Base-by-base conservation (phyloP, 2,113 vertebrate species). In the Mola mola region DNA sequence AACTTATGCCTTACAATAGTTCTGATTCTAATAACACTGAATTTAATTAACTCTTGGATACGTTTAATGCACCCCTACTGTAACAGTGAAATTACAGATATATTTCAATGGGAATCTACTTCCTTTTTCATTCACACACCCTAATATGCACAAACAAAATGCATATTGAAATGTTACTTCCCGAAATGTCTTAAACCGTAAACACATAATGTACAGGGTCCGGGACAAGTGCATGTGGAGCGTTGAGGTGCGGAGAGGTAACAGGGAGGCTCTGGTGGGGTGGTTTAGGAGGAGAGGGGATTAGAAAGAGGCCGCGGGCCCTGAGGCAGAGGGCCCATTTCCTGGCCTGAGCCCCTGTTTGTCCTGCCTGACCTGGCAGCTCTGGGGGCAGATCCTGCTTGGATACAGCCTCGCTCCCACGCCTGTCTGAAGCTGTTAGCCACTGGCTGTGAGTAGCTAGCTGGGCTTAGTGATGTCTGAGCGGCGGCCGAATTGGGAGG, bases 321-420 rank as follows among this genome's bases (percentile, higher is more conserved):
- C 95, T 85, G 66, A 92, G 91, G 90, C 87, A 82, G 77, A 87
- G 89, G 91, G 92, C 47, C 77, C 76, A 86, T 94, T 94, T 94
- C 93, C 93, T 94, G 93, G 94, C 92, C 93, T 92, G 88, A 90
- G 92, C 93, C 94, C 94, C 92, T 93, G 92, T 95, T 93, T 96
- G 95, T 95, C 90, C 95, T 94, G 95, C 94, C 93, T 96, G 97
- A 98, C 96, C 95, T 95, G 95, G 92, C 96, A 94, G 88, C 93
- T 90, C 93, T 93, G 92, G 92, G 94, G 95, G 93, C 93, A 92
- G 92, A 95, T 95, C 85, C 93, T 92, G 88, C 92, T 92, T 90
- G 88, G 92, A 90, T 94, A 93, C 94, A 92, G 78, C 83, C 78
- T 76, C 88, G 93, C 94, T 96, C 95, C 94, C 96, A 98, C 94